Evolutionary conservation across 2,797 vertebrate species (phyloP).

Genomic region (Gila robusta): DNA sequence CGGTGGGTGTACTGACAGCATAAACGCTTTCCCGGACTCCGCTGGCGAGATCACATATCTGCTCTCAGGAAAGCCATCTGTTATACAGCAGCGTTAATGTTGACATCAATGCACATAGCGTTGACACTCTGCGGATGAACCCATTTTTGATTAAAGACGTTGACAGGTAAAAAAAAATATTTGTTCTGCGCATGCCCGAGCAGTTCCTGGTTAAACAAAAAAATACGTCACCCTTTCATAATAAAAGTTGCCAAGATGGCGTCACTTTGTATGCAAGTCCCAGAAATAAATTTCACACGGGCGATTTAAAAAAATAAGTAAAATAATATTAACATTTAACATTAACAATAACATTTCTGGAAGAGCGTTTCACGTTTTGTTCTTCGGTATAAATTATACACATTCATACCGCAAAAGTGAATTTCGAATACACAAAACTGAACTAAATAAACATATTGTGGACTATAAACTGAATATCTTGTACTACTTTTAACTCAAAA

Average conservation of each 20-base stretch:
- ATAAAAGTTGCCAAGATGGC: not conserved
- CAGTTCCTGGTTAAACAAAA: slow-evolving; percentile 12
- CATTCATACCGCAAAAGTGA: not conserved
- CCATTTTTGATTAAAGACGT: slow-evolving; percentile 37
- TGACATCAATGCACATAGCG: not conserved
- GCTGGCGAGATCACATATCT: slow-evolving; percentile 39
- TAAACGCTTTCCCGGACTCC: slow-evolving; percentile 9
- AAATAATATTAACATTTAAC: not conserved
- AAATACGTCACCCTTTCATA: slow-evolving; percentile 11
- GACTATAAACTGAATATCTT: not conserved
- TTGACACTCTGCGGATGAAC: slow-evolving; percentile 6
- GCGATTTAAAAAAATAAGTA: not conserved
- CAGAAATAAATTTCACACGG: not conserved
- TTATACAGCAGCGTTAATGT: not conserved
- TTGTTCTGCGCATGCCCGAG: slow-evolving; percentile 22
- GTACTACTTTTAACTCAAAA: not conserved
- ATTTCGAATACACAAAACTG: not conserved
- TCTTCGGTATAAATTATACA: not conserved
- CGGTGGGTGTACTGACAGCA: slow-evolving; percentile 7
- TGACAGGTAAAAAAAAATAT: slow-evolving; percentile 32
- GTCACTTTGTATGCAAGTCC: not conserved
- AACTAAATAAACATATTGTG: not conserved
- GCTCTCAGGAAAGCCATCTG: slow-evolving; percentile 24
- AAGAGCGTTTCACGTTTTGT: not conserved
- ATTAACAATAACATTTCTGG: no score